Conservation (phyloP, 2,888 invertebrate genomes). For the Drosophila birchii region DNA sequence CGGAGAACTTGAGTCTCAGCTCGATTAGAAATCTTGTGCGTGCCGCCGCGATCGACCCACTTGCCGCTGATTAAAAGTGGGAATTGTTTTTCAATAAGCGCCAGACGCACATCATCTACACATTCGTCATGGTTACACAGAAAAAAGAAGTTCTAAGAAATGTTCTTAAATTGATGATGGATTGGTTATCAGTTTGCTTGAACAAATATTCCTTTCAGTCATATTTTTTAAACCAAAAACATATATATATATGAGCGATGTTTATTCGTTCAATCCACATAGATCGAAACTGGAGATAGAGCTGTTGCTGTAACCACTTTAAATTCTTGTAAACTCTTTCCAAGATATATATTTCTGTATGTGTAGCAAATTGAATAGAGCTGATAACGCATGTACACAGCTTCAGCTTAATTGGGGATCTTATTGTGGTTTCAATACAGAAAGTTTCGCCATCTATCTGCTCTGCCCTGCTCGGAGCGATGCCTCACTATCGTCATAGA, state of each 20-base stretch:
- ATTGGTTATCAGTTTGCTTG: background rate
- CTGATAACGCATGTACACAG: conserved; percentile 20
- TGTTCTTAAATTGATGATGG: conserved; percentile 1
- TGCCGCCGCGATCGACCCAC: conserved; percentile 47
- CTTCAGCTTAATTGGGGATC: conserved; percentile 15
- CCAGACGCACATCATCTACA: conserved; percentile 9
- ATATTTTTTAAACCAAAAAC: background rate
- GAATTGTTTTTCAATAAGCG: conserved; percentile 63
- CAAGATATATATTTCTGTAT: background rate
- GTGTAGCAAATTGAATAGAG: conserved; percentile 30
- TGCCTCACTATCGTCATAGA: background rate
- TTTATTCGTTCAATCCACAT: background rate
- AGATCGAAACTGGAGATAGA: background rate
- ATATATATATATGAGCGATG: background rate
- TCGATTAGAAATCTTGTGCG: conserved; percentile 62
- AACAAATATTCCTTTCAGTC: background rate
- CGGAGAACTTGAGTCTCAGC: conserved; percentile 8
- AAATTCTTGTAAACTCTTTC: background rate
- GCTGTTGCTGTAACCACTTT: background rate
- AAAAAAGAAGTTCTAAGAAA: background rate
- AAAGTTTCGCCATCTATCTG: conserved; percentile 1
- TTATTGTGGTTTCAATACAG: conserved; percentile 5
- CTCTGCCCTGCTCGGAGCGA: background rate
- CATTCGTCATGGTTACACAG: conserved; percentile 7
- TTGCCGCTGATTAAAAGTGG: conserved; percentile 58